Percentiles rank a stretch among this genome's conserved stretches.
Conservation (phyloP, 2,797 vertebrate genomes). For the Coendou prehensilis region DNA sequence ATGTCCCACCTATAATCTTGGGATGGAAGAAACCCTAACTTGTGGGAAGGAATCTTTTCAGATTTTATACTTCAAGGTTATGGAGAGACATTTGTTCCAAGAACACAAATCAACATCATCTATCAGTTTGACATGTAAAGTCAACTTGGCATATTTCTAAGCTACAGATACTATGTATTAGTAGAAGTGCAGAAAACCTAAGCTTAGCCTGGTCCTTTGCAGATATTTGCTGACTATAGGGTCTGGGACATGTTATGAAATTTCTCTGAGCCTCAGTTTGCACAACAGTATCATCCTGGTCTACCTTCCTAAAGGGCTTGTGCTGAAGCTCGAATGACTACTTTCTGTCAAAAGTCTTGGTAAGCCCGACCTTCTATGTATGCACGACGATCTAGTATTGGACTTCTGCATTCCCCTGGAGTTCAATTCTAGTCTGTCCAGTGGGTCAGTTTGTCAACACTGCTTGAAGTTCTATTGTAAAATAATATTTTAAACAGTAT, state of each 20-base stretch:
- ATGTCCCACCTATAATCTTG: not conserved
- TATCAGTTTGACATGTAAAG: constrained; percentile 22
- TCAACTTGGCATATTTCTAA: constrained; percentile 30
- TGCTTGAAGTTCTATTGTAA: constrained; percentile 48
- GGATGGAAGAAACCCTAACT: not conserved
- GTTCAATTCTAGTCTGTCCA: not conserved
- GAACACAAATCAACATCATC: constrained; percentile 29
- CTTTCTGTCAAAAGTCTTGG: not conserved
- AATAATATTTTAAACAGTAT: constrained; percentile 63
- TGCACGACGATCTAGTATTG: not conserved
- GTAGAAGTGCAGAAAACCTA: not conserved
- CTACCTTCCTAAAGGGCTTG: not conserved
- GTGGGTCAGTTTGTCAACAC: not conserved
- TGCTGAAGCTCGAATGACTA: not conserved
- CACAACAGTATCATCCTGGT: not conserved
- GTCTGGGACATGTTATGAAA: not conserved
- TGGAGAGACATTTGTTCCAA: constrained; percentile 21
- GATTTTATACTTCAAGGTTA: constrained; percentile 46
- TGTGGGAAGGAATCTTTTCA: constrained; percentile 41
- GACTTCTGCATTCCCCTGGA: not conserved
- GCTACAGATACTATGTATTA: not conserved
- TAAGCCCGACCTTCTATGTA: not conserved
- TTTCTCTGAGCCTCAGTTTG: not conserved
- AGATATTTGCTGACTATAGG: not conserved
- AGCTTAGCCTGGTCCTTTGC: not conserved